Conservation (phyloP, 2,888 invertebrate genomes). For the Plebejus anna region DNA sequence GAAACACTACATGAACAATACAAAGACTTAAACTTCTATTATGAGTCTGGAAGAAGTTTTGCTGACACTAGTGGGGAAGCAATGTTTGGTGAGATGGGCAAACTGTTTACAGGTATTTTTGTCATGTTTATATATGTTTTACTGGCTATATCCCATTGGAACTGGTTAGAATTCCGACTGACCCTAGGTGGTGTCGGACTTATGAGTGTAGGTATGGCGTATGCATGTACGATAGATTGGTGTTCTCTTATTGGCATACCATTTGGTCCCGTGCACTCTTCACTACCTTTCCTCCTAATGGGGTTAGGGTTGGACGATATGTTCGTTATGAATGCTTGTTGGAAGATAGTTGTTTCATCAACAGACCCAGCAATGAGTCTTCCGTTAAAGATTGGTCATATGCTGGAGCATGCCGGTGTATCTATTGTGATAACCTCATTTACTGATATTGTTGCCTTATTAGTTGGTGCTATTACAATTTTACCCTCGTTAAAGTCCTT, state of each 20-base stretch:
- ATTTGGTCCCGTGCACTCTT: slow-evolving; percentile 90
- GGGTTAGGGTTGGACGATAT: slow-evolving; percentile 91
- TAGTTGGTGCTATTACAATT: slow-evolving; percentile 89
- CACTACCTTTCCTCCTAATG: slow-evolving; percentile 89
- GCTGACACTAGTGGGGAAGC: slow-evolving; percentile 86
- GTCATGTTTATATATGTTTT: slow-evolving; percentile 88
- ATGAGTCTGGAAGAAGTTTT: slow-evolving; percentile 84
- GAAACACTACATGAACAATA: slow-evolving; percentile 50
- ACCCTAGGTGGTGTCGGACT: slow-evolving; percentile 85
- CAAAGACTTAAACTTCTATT: slow-evolving; percentile 70
- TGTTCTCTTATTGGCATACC: slow-evolving; percentile 85
- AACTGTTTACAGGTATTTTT: slow-evolving; percentile 82
- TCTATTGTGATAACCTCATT: slow-evolving; percentile 91
- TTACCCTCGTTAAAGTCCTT: slow-evolving; percentile 90
- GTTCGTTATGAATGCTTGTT: slow-evolving; percentile 90
- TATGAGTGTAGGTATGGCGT: slow-evolving; percentile 86
- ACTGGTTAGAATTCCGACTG: slow-evolving; percentile 85
- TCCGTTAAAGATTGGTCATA: slow-evolving; percentile 83
- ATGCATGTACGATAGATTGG: slow-evolving; percentile 84
- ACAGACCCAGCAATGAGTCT: slow-evolving; percentile 71
- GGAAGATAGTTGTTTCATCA: slow-evolving; percentile 82
- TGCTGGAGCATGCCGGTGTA: slow-evolving; percentile 89
- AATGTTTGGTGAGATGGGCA: slow-evolving; percentile 86
- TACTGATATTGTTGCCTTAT: slow-evolving; percentile 89
- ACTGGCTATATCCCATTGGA: slow-evolving; percentile 85